phyloP scores from a whole-genome alignment of 2,113 vertebrate genomes.

The rat (Rattus norvegicus) region DNA sequence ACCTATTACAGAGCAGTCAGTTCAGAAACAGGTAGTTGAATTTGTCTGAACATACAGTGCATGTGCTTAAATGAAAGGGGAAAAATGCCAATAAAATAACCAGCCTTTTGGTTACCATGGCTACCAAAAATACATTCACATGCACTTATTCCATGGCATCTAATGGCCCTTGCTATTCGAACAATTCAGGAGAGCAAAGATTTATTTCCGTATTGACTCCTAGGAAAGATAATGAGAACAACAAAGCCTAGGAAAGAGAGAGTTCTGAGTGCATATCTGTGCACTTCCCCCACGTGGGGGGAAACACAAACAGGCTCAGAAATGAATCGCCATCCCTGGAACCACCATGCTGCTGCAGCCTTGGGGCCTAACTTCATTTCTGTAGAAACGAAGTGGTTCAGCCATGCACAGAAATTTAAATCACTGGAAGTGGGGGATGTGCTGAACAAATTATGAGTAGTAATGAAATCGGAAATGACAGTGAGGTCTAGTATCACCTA shows the following conservation, averaged over 20 bases:
- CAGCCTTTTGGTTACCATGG: background rate
- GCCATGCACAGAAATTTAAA: slow-evolving; percentile 76
- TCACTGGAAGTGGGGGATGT: slow-evolving; percentile 33
- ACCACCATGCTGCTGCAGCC: background rate
- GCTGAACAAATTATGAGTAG: slow-evolving; percentile 75
- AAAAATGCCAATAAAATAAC: background rate
- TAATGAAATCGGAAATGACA: slow-evolving; percentile 78
- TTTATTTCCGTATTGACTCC: slow-evolving; percentile 16
- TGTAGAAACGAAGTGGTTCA: slow-evolving; percentile 62
- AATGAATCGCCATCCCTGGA: slow-evolving; percentile 24
- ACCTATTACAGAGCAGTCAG: background rate
- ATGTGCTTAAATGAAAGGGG: background rate
- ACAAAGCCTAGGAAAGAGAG: background rate
- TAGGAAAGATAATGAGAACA: slow-evolving; percentile 45
- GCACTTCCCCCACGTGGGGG: background rate
- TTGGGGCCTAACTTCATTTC: slow-evolving; percentile 65
- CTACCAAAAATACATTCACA: background rate
- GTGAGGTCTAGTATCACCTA: slow-evolving; percentile 55
- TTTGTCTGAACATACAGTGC: background rate
- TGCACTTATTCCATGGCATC: background rate
- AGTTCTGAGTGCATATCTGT: rapidly evolving
- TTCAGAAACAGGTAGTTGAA: background rate
- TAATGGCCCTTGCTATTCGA: slow-evolving; percentile 13
- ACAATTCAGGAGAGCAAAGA: slow-evolving; percentile 27
- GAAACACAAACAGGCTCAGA: background rate